Evolutionary conservation across 2,888 invertebrate species (phyloP).

Genomic region (Ornithoptera priamus): DNA sequence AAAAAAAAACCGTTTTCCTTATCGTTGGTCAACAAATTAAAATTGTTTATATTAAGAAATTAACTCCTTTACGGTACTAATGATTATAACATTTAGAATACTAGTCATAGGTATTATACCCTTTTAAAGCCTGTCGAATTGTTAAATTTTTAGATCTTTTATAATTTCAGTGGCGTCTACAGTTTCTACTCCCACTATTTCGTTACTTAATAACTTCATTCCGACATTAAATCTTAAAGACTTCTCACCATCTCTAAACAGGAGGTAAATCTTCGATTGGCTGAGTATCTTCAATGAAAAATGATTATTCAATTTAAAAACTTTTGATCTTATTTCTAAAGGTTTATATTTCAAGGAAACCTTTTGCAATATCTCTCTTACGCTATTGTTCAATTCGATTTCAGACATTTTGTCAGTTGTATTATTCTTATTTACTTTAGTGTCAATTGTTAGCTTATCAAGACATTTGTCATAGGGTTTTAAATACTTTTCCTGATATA

Average conservation of each 20-base stretch:
- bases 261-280: conserved; percentile 50
- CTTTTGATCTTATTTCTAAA: conserved; percentile 51
- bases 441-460: not conserved
- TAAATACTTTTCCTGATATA: conserved; percentile 31
- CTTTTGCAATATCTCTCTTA: conserved; percentile 44
- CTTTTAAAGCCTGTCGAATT: not conserved
- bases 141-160: not conserved
- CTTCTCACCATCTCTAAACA: conserved; percentile 43
- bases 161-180: conserved; percentile 41
- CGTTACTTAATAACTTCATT: conserved; percentile 62
- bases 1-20: too few species aligned
- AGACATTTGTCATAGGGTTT: conserved; percentile 1
- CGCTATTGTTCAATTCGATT: conserved; percentile 49
- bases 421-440: not conserved
- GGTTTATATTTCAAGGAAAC: conserved; percentile 46
- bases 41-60: too few species aligned
- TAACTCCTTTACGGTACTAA: too few species aligned
- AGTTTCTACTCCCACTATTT: conserved; percentile 53
- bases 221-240: conserved; percentile 53
- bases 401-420: conserved; percentile 15
- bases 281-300: conserved; percentile 53
- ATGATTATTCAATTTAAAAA: conserved; percentile 51
- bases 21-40: too few species aligned
- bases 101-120: not conserved
- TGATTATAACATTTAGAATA: too few species aligned